Evolutionary conservation across 92 coral and sea anemone species (phyloP).

Genomic region (Zoanthus gigantus): DNA sequence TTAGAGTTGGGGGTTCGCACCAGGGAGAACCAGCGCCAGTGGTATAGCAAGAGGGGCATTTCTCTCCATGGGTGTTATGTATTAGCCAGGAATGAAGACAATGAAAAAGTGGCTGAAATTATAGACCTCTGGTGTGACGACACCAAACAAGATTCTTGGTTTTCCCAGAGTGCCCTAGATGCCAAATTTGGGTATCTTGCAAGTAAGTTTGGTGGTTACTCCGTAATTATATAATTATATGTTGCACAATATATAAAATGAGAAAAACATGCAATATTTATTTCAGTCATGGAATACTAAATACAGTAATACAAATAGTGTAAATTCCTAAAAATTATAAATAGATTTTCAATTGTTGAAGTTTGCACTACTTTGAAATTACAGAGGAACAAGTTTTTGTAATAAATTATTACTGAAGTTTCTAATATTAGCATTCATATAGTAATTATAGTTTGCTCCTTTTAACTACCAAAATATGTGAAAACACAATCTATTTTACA

Average conservation of each 20-base stretch:
- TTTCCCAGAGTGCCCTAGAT: conserved; percentile 40
- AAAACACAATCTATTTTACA: neutral
- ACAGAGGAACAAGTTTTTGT: neutral
- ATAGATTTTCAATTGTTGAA: neutral
- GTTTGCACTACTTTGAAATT: no score
- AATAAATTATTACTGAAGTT: neutral
- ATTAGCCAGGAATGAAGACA: neutral
- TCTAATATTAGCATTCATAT: neutral
- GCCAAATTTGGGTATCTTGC: neutral
- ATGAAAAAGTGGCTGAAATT: neutral
- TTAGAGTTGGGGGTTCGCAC: conserved; percentile 24
- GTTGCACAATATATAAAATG: neutral
- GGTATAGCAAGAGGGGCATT: conserved; percentile 32
- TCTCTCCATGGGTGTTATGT: conserved; percentile 25
- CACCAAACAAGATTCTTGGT: conserved; percentile 4
- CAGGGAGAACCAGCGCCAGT: conserved; percentile 17
- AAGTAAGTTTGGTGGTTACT: neutral
- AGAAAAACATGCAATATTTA: neutral
- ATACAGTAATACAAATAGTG: neutral
- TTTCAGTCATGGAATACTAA: neutral
- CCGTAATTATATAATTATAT: neutral
- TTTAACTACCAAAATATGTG: neutral
- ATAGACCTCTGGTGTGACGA: conserved; percentile 1
- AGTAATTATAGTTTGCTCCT: neutral
- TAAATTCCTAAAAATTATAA: neutral